Conservation (phyloP, 1,140 invertebrate genomes). For the Pogonognathellus flavescens region DNA sequence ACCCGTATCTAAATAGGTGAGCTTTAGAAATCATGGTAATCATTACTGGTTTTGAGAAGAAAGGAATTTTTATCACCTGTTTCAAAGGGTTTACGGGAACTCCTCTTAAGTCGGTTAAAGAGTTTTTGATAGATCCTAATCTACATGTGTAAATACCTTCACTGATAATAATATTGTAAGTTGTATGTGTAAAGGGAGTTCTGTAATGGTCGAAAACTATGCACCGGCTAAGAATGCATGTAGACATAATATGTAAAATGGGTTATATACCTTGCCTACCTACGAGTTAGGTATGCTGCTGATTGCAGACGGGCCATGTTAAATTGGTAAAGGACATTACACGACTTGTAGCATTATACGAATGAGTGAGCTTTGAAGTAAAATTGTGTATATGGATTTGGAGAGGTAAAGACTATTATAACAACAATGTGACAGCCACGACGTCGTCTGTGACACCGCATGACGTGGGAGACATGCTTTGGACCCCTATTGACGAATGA, state of each 20-base stretch:
- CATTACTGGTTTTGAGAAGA: slow-evolving; percentile 30
- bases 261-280: too few species aligned
- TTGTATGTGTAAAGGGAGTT: neutral
- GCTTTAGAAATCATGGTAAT: slow-evolving; percentile 25
- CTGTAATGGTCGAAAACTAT: too few species aligned
- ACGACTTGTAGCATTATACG: neutral
- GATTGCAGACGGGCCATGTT: neutral
- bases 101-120: slow-evolving; percentile 41
- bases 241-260: neutral
- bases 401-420: neutral
- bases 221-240: neutral
- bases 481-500: slow-evolving; percentile 43
- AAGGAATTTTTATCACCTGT: slow-evolving; percentile 47
- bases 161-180: slow-evolving; percentile 15
- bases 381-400: neutral
- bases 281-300: too few species aligned
- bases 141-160: slow-evolving; percentile 14
- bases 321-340: slow-evolving; percentile 20
- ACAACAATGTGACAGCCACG: slow-evolving; percentile 43
- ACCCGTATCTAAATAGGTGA: slow-evolving; percentile 21
- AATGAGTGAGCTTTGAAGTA: neutral
- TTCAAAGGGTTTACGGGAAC: slow-evolving; percentile 31
- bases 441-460: slow-evolving; percentile 43
- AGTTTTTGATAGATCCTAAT: slow-evolving; percentile 49
- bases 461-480: slow-evolving; percentile 45